These are phyloP conservation scores for Plagiodera versicolora DNA, from an alignment of 2,888 invertebrate genomes.

Conservation along the genomic window DNA sequence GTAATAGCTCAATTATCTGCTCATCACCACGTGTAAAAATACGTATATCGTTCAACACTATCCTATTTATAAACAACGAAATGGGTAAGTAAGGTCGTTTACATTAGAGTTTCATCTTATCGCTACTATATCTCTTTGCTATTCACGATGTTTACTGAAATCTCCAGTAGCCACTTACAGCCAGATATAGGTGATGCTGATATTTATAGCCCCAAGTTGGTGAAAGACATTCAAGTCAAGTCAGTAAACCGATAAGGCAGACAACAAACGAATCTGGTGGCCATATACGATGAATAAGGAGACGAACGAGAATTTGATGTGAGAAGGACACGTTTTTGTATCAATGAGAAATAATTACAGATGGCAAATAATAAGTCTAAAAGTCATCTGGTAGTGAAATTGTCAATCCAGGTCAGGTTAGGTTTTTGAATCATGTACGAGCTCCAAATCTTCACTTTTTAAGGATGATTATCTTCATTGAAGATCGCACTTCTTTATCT, in stretches of 20 bases:
- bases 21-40: not conserved
- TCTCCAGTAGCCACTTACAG: not conserved
- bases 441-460: too few relatives aligned
- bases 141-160: not conserved
- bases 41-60: not conserved
- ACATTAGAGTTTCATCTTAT: not conserved
- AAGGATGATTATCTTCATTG: too few relatives aligned
- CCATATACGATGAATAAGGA: not conserved
- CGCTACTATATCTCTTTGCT: not conserved
- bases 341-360: too few relatives aligned
- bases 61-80: not conserved
- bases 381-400: too few relatives aligned
- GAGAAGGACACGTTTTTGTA: too few relatives aligned
- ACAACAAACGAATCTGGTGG: too few relatives aligned
- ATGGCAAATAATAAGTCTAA: too few relatives aligned
- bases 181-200: not conserved
- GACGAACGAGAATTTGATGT: too few relatives aligned
- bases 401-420: too few relatives aligned
- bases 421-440: too few relatives aligned
- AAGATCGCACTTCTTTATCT: too few relatives aligned
- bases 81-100: not conserved
- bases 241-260: not conserved
- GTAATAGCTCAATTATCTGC: too few relatives aligned
- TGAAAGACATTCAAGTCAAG: not conserved
- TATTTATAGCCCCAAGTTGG: not conserved